Base-by-base conservation (phyloP, 2,113 vertebrate genomes). In the Laticauda colubrina region DNA sequence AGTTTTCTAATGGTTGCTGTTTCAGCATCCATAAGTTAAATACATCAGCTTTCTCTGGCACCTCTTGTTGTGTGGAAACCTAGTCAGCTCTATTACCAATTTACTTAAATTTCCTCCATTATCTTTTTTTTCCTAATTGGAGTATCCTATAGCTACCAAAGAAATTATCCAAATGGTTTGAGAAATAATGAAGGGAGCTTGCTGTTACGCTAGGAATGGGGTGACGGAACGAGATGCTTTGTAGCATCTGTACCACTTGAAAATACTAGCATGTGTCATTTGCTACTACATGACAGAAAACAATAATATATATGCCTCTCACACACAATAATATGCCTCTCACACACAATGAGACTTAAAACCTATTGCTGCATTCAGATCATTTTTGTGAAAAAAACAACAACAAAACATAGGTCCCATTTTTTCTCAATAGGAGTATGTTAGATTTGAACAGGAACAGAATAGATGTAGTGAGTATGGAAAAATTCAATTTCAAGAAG, bases 11-110 rank as follows among this genome's bases (percentile, higher is more conserved):
- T 6, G 8, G 39, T 12, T 95, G 61, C 26, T 93, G 91, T 29
- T 91, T 94, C 94, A 93, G 51, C 26, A 89, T 92, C 85, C 1
- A 0, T 87, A 93, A 92, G 90, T 94, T 95, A 91, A 94, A 88
- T n/a, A 54, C 39, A 87, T 93, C 89, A 95, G 54, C 90, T 93
- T 14, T 89, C 86, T 91, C 56, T 95, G 85, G 18, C 51, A 61
- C 24, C n/a, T 90, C 92, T 94, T 93, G 21, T 55, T 43, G 86
- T 21, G 23, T 86, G 61, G n/a, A 94, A 95, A 94, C 12, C 24
- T 90, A 91, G 61, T 93, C 89, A 94, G 88, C 57, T 94, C 91
- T 81, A 55, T 69, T 91, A 11, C n/a, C 81, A 59, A 69, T 87
- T 91, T 64, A 48, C 26, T 45, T 75, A 48, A 61, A 64, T 89